A percentile compares a stretch with the other conserved stretches of the same genome.
phyloP scores from a whole-genome alignment of 2,113 vertebrate genomes.

The Plestiodon gilberti region DNA sequence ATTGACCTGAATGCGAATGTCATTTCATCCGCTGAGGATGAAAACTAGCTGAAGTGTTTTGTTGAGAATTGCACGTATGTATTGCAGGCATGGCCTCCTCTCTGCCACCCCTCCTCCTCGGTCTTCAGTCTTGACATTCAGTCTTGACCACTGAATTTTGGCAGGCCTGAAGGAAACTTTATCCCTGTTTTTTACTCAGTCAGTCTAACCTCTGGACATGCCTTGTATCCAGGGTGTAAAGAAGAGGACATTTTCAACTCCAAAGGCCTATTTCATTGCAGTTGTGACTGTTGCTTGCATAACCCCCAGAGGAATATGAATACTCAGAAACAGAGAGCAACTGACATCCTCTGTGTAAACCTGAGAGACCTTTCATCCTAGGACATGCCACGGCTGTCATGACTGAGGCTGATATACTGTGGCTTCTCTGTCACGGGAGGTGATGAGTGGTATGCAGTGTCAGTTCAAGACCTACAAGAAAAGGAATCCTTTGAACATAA shows the following conservation, averaged over 20 bases:
- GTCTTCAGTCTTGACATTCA: neutral
- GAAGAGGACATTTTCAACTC: neutral
- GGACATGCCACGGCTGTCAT: conserved; percentile 33
- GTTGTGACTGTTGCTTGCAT: conserved; percentile 7
- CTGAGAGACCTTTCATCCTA: conserved; percentile 19
- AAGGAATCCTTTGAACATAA: conserved; percentile 41
- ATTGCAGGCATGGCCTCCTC: neutral
- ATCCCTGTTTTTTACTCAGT: neutral
- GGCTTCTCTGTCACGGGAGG: neutral
- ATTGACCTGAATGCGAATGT: neutral
- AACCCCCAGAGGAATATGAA: conserved; percentile 3
- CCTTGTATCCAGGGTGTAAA: neutral
- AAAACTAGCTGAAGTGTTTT: neutral
- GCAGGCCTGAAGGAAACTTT: neutral
- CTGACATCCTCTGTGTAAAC: conserved; percentile 29
- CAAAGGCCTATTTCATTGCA: neutral
- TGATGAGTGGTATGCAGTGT: conserved; percentile 27
- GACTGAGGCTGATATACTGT: conserved; percentile 24
- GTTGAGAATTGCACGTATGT: rapidly evolving
- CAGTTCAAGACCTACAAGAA: conserved; percentile 37
- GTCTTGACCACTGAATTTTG: conserved; percentile 1
- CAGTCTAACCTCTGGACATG: conserved; percentile 12
- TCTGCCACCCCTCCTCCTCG: neutral
- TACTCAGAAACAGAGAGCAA: conserved; percentile 24
- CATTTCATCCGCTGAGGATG: neutral